Evolutionary conservation across 1,140 invertebrate species (phyloP).

Genomic region (Mycetomoellerius zeteki): DNA sequence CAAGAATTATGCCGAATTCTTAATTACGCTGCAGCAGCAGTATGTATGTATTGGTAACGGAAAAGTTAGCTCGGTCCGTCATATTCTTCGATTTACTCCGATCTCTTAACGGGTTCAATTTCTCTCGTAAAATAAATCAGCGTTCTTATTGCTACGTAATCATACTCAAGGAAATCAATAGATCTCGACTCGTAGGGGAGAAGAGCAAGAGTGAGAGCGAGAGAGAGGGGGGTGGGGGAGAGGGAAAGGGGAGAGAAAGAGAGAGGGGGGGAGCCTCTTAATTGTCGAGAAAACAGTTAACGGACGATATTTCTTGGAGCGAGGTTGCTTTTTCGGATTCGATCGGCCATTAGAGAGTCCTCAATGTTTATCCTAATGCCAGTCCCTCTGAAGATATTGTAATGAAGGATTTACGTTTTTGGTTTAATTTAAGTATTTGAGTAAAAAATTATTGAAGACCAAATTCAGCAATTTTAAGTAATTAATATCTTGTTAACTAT

Average conservation of each 20-base stretch:
- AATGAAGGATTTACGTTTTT: constrained; percentile 65
- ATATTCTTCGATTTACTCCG: constrained; percentile 30
- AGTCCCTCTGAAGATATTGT: constrained; percentile 42
- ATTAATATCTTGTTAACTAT: too few species aligned
- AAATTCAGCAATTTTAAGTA: too few species aligned
- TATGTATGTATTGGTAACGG: constrained; percentile 20
- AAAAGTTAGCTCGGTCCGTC: constrained; percentile 28
- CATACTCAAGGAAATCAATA: constrained; percentile 71
- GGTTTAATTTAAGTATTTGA: too few species aligned
- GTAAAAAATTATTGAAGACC: too few species aligned
- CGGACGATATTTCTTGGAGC: constrained; percentile 66
- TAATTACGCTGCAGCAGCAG: constrained; percentile 15
- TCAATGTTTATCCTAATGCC: constrained; percentile 20
- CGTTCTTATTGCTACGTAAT: constrained; percentile 63
- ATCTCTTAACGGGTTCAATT: constrained; percentile 55
- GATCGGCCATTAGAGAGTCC: constrained; percentile 40
- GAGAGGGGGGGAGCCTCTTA: constrained; percentile 50
- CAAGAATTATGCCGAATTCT: constrained; percentile 29
- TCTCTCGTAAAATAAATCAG: constrained; percentile 59
- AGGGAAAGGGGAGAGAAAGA: constrained; percentile 31
- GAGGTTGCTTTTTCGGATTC: constrained; percentile 4
- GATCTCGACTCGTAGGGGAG: constrained; percentile 42
- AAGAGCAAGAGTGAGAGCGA: constrained; percentile 17
- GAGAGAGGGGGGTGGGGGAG: constrained; percentile 5
- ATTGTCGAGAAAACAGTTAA: constrained; percentile 69